Conservation (phyloP, 2,888 invertebrate genomes). For the Dinocampus coccinellae region DNA sequence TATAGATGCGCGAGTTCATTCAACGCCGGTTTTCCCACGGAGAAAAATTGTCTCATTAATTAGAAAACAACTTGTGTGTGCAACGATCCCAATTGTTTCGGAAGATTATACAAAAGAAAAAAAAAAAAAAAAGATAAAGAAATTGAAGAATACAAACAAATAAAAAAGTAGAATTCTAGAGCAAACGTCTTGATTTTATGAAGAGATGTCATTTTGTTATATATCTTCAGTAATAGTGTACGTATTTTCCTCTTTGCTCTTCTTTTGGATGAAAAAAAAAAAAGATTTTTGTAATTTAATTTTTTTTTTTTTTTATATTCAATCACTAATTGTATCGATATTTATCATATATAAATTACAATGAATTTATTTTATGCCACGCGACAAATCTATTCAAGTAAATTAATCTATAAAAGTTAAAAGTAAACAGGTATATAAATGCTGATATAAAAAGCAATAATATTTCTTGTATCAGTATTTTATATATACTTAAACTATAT, state of each 20-base stretch:
- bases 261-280: background rate
- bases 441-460: background rate
- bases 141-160: background rate
- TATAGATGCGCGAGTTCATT: slow-evolving; percentile 36
- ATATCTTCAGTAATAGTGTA: background rate
- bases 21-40: slow-evolving; percentile 57
- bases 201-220: background rate
- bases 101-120: slow-evolving; percentile 16
- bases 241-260: background rate
- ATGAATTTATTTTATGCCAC: background rate
- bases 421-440: background rate
- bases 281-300: too few species aligned
- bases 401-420: background rate
- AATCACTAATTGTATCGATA: background rate
- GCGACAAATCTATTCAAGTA: background rate
- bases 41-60: slow-evolving; percentile 55
- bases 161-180: background rate
- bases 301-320: too few species aligned
- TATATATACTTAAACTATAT: slow-evolving; percentile 27
- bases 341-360: background rate
- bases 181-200: background rate
- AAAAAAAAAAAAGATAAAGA: slow-evolving; percentile 6
- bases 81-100: slow-evolving; percentile 38
- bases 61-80: slow-evolving; percentile 39
- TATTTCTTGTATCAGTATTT: background rate